A percentile compares a stretch with the other conserved stretches of the same genome.
These are phyloP conservation scores for Papilio demoleus DNA, from an alignment of 2,888 invertebrate species.

Conservation along the genomic window DNA sequence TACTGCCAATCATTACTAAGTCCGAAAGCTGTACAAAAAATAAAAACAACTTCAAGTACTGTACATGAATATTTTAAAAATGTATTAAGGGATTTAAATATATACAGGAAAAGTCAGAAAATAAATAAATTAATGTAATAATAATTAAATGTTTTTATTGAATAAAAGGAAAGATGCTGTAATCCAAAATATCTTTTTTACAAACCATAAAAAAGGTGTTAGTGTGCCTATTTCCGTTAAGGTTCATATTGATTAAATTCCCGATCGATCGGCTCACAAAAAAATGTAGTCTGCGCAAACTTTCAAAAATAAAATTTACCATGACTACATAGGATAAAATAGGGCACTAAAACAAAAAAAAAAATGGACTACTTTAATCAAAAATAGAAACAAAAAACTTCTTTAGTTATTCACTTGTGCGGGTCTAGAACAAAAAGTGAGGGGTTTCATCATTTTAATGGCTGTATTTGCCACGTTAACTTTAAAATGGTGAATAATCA, in stretches of 20 bases:
- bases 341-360: not conserved
- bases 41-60: constrained; percentile 48
- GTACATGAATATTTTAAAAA: constrained; percentile 52
- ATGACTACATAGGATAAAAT: too few species aligned
- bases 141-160: too few species aligned
- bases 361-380: not conserved
- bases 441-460: constrained; percentile 15
- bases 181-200: too few species aligned
- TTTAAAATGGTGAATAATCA: not conserved
- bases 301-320: too few species aligned
- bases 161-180: too few species aligned
- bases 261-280: too few species aligned
- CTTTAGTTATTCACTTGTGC: constrained; percentile 7
- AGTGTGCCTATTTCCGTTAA: too few species aligned
- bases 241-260: too few species aligned
- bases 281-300: too few species aligned
- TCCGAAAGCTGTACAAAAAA: constrained; percentile 39
- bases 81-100: constrained; percentile 11
- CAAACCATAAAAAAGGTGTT: too few species aligned
- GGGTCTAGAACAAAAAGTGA: not conserved
- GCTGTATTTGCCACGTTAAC: constrained; percentile 2
- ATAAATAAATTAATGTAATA: not conserved
- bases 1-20: constrained; percentile 53
- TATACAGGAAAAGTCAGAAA: constrained; percentile 6
- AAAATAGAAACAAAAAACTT: not conserved